These are phyloP conservation scores for Bombus huntii DNA, from an alignment of 1,140 invertebrate genomes.

Conservation along the genomic window DNA sequence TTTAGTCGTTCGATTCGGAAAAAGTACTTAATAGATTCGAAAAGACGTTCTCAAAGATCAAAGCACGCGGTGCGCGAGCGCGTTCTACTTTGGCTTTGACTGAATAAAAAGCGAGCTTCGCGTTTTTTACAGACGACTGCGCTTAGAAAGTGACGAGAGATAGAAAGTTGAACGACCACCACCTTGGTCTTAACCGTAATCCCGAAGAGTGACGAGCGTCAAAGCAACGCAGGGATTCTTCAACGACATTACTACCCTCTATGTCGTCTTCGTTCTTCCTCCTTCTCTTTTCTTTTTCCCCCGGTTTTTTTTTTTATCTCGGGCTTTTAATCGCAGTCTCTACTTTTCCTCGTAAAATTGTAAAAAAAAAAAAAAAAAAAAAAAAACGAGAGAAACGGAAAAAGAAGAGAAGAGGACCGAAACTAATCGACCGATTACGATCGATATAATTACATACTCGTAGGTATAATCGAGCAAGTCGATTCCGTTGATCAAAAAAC, in stretches of 20 bases:
- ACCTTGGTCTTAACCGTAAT: conserved; percentile 40
- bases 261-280: neutral
- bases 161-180: conserved; percentile 36
- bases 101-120: conserved; percentile 25
- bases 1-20: neutral
- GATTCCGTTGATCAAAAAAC: neutral
- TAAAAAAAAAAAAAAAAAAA: too few relatives aligned
- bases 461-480: neutral
- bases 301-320: neutral
- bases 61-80: conserved; percentile 21
- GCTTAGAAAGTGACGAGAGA: conserved; percentile 8
- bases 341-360: neutral
- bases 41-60: conserved; percentile 43
- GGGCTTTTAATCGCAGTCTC: neutral
- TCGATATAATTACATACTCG: neutral
- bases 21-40: neutral
- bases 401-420: too few relatives aligned
- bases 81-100: conserved; percentile 28
- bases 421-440: neutral
- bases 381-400: too few relatives aligned
- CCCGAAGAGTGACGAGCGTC: conserved; percentile 36
- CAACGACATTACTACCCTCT: conserved; percentile 11
- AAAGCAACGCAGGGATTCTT: conserved; percentile 30
- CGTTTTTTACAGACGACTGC: conserved; percentile 30
- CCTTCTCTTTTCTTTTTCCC: neutral